A percentile compares a stretch with the other conserved stretches of the same genome.
These are phyloP conservation scores for Spea bombifrons DNA, from an alignment of 2,113 vertebrate species.

Conservation along the genomic window DNA sequence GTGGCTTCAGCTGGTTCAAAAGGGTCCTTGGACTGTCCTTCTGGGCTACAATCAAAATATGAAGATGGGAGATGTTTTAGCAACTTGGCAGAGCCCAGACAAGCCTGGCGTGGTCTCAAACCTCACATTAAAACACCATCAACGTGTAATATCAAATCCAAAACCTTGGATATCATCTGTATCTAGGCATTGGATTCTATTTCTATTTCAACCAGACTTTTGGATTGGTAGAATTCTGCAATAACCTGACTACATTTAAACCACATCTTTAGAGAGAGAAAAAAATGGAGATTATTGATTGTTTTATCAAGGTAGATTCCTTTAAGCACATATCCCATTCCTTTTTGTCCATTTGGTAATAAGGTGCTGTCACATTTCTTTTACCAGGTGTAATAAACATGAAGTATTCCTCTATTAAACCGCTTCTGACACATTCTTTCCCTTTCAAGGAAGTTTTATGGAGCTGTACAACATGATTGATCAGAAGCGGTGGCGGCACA, in stretches of 20 bases:
- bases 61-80: too few relatives aligned
- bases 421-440: background rate
- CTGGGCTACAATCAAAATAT: too few relatives aligned
- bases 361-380: constrained; percentile 1
- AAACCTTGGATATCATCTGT: too few relatives aligned
- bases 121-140: too few relatives aligned
- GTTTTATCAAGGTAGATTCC: background rate
- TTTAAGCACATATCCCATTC: background rate
- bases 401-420: background rate
- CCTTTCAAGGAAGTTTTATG: constrained; percentile 1
- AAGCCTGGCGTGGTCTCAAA: too few relatives aligned
- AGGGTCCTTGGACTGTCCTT: too few relatives aligned
- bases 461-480: constrained; percentile 1
- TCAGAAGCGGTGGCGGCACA: background rate
- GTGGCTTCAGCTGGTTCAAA: too few relatives aligned
- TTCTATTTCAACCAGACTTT: too few relatives aligned
- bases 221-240: background rate
- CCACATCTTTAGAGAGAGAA: background rate
- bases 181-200: too few relatives aligned
- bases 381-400: background rate
- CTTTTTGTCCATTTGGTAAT: background rate
- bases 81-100: too few relatives aligned
- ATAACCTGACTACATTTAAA: background rate
- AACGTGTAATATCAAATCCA: too few relatives aligned
- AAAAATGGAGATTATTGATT: background rate